Base-by-base conservation (phyloP, 2,113 vertebrate genomes). In the Phylloscopus trochilus region DNA sequence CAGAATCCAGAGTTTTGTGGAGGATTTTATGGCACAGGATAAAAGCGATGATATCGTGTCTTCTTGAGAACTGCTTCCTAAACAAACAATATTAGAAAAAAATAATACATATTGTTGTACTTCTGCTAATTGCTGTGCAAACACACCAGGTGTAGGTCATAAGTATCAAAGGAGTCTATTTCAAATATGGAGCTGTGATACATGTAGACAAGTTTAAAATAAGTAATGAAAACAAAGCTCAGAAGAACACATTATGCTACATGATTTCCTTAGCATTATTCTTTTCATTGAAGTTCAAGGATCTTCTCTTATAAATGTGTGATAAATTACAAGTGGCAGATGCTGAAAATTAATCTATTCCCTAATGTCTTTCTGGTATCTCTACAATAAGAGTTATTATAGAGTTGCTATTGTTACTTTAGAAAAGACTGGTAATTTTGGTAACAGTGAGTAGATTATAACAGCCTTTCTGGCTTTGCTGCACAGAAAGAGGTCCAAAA, bases 371-470 rank as follows among this genome's bases (percentile, higher is more conserved):
- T 92, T 76, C 63, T 59, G 62, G 35, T 90, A 90, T 90, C 49
- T 66, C 55, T 67, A 55, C 68, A 92, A 88, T 55, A 87, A 28
- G 68, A 87, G 67, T 83, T 94, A 90, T 94, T 94, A 90, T 83
- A 3, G 2, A 8, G 6, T 92, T 95, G 41, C 73, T 87, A 89
- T 91, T 91, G 89, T 87, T 89, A 74, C 27, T 92, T 83, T 43
- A 92, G 88, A 60, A 92, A 92, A 90, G 85, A 77, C 59, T 92
- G 55, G 79, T 59, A 86, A 90, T 95, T 94, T 90, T 90, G 43
- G 55, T 92, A 94, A 83, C 90, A 93, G 79, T 63, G 79, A 92
- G 90, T 92, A 76, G 88, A 95, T 90, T 90, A 77, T 92, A 96
- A 90, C 85, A 95, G 78, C 22, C 30, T 79, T 94, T 87, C 70